phyloP scores from a whole-genome alignment of 2,888 invertebrate genomes.

The Strigamia crassipes region DNA sequence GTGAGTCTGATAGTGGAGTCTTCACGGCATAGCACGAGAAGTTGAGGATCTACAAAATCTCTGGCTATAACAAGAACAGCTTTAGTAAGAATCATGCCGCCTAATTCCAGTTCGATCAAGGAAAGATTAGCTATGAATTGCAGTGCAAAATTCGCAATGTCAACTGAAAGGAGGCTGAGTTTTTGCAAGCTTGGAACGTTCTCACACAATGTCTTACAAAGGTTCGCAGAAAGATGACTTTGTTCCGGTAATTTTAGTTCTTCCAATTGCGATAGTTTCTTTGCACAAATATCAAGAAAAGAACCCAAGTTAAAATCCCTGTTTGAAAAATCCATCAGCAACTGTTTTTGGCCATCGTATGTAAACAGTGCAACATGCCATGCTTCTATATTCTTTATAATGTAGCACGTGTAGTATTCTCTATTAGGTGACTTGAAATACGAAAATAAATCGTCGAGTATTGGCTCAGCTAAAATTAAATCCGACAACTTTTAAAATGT shows the following conservation, averaged over 20 bases:
- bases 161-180: background rate
- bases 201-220: background rate
- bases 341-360: background rate
- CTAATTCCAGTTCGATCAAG: background rate
- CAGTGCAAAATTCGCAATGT: background rate
- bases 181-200: background rate
- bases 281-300: background rate
- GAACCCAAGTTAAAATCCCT: background rate
- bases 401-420: background rate
- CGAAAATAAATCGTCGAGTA: background rate
- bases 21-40: background rate
- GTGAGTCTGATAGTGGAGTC: background rate
- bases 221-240: background rate
- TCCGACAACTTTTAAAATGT: background rate
- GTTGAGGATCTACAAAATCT: background rate
- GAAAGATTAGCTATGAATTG: background rate
- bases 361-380: background rate
- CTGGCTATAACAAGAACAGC: background rate
- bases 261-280: background rate
- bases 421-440: background rate
- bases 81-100: background rate
- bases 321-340: background rate
- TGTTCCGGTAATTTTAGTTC: slow-evolving; percentile 12
- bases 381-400: background rate
- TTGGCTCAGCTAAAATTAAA: background rate